A percentile compares a stretch with the other conserved stretches of the same genome.
Evolutionary conservation across 35 echinoderm and acorn worm species (phyloP).

Genomic region (Holothuria glaberrima): DNA sequence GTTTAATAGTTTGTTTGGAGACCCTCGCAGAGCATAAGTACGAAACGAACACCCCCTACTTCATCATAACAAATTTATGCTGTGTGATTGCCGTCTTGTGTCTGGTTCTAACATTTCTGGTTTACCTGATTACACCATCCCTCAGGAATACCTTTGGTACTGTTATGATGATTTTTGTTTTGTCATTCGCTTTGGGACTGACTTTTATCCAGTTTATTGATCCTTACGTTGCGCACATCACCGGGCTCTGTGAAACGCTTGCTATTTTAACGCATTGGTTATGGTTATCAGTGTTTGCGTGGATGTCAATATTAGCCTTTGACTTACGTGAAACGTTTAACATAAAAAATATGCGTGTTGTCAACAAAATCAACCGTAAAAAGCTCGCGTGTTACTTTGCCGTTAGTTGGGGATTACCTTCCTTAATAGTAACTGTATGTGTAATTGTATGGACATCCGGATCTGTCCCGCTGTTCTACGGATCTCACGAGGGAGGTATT

Average conservation of each 20-base stretch:
- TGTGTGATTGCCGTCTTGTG: neutral
- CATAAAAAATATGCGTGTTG: neutral
- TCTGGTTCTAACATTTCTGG: neutral
- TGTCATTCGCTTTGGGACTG: neutral
- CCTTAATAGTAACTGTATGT: neutral
- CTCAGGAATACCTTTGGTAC: neutral
- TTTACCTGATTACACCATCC: neutral
- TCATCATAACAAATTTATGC: neutral
- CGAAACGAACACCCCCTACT: neutral
- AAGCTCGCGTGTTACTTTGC: neutral
- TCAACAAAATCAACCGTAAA: neutral
- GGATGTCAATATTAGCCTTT: constrained; percentile 17
- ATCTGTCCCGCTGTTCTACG: neutral
- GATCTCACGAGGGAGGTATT: neutral
- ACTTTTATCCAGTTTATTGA: neutral
- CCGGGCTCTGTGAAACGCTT: neutral
- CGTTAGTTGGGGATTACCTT: neutral
- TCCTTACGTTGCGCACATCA: neutral
- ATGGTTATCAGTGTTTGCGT: constrained; percentile 14
- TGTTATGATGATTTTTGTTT: neutral
- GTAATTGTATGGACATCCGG: neutral
- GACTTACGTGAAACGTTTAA: neutral
- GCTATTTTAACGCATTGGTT: constrained; percentile 6
- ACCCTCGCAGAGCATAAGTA: neutral
- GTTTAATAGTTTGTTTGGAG: neutral